phyloP scores from a whole-genome alignment of 2,113 vertebrate genomes.

The Seriola rivoliana region DNA sequence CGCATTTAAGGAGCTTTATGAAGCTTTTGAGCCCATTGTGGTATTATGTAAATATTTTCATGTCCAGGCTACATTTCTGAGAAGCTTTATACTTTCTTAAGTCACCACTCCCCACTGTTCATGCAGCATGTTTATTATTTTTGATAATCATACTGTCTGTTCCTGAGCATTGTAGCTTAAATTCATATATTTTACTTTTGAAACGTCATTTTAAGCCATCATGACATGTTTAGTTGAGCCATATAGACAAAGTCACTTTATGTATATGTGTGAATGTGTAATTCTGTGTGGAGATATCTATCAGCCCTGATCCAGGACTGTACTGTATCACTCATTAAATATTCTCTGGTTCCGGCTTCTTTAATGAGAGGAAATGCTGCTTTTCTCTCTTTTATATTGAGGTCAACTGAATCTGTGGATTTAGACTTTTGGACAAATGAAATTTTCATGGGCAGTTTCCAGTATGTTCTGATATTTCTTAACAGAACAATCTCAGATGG shows the following conservation, averaged over 20 bases:
- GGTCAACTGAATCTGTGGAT: too few species aligned
- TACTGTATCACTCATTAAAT: neutral
- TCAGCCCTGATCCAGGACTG: neutral
- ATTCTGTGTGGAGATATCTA: neutral
- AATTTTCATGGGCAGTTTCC: neutral
- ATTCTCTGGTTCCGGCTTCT: neutral
- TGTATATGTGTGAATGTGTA: neutral
- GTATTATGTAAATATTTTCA: neutral
- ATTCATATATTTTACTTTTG: neutral
- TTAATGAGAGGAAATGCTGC: neutral
- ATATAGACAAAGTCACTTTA: neutral
- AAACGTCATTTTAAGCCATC: neutral
- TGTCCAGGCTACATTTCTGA: neutral
- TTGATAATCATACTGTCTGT: neutral
- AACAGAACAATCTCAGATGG: neutral
- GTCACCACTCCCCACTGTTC: neutral
- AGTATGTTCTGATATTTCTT: neutral
- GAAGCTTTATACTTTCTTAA: neutral
- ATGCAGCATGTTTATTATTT: neutral
- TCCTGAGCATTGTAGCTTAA: neutral
- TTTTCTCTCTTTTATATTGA: neutral
- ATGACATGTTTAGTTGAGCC: neutral
- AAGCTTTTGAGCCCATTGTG: neutral
- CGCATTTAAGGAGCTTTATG: neutral
- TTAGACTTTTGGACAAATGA: neutral